Percentiles rank a stretch among this genome's conserved stretches.
Evolutionary conservation across 2,888 invertebrate genomes (phyloP).

Genomic region (Andrena chrysosceles): DNA sequence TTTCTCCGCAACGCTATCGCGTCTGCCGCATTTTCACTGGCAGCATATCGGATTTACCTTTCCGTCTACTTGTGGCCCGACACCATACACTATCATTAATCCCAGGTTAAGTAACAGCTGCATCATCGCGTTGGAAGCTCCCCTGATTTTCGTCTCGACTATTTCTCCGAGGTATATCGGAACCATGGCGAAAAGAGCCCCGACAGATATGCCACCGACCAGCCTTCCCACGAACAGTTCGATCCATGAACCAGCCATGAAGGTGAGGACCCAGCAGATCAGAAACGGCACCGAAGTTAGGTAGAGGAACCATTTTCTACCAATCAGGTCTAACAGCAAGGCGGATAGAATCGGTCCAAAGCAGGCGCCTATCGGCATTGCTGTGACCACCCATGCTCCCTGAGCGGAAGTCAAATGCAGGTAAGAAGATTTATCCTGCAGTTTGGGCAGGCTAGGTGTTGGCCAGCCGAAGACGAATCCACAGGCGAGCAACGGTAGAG

Average conservation of each 20-base stretch:
- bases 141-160: constrained; percentile 63
- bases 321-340: constrained; percentile 58
- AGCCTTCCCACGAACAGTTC: constrained; percentile 59
- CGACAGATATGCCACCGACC: constrained; percentile 56
- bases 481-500: constrained; percentile 24
- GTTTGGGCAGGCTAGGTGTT: constrained; percentile 29
- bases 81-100: constrained; percentile 28
- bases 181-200: constrained; percentile 41
- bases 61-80: constrained; percentile 39
- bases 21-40: no score
- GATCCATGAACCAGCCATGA: constrained; percentile 40
- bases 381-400: constrained; percentile 56
- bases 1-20: no score
- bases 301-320: constrained; percentile 66
- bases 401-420: constrained; percentile 40
- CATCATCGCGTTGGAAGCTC: constrained; percentile 46
- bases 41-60: constrained; percentile 40
- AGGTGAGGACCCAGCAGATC: constrained; percentile 53
- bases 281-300: constrained; percentile 39
- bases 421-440: constrained; percentile 9
- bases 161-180: constrained; percentile 69
- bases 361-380: constrained; percentile 50
- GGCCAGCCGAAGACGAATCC: constrained; percentile 58
- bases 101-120: constrained; percentile 34
- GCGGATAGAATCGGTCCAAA: constrained; percentile 59